Evolutionary conservation across 2,113 vertebrate genomes (phyloP), one percentile per base, ranked within the genome.

Genomic region (Alosa alosa): DNA sequence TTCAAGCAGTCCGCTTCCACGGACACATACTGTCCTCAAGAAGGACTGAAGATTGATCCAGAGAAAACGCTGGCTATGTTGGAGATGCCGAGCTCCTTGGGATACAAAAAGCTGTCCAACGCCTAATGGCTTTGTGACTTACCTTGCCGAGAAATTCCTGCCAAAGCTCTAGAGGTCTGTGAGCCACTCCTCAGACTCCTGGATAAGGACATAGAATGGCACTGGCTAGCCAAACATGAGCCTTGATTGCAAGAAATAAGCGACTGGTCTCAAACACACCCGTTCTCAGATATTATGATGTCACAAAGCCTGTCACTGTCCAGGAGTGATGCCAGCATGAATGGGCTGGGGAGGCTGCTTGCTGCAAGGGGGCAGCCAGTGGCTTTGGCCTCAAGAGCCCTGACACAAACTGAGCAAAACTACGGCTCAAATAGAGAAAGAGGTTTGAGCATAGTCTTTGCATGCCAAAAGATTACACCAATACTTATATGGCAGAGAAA

Each of bases 51-150:
- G 6, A 82, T 82, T 1, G 86, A 89, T n/a, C n/a, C n/a, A n/a
- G n/a, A n/a, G n/a, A n/a, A n/a, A n/a, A n/a, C n/a, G n/a, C n/a
- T n/a, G n/a, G 86, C 78, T 17, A 39, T 90, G 2, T 57, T 86
- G 57, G 83, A 82, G 60, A 82, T 86, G 81, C 84, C 75, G 6
- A 39, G n/a, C 22, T 15, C 83, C 68, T 84, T 17, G 13, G 1
- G 47, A 92, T 84, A 57, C 44, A n/a, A 0, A 91, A 89, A 52
- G 84, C 47, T 18, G 25, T 88, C 5, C 81, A 89, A 52, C 11
- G 39, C 1, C 85, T 90, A n/a, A 83, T 91, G 84, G 86, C 25
- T 90, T 88, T 81, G 84, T 91, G 17, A 92, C 81, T n/a, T 89
- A 88, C 49, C 81, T 90, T 8, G 55, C 86, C n/a, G n/a, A n/a